Evolutionary conservation across 2,888 invertebrate species (phyloP), one percentile per base, ranked within the genome.

Genomic region (Lithophane ornitopus): DNA sequence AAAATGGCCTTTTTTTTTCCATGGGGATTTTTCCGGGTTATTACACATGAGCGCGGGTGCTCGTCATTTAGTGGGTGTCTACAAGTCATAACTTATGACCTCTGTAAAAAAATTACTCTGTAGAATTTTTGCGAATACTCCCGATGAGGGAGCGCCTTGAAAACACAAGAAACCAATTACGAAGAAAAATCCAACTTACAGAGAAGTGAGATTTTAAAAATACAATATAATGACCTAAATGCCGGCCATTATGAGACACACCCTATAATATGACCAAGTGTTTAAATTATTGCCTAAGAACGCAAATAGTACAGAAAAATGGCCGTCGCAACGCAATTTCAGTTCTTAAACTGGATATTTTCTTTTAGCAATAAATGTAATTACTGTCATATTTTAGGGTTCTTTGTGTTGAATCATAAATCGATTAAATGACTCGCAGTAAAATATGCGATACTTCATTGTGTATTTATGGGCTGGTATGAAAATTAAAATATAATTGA

Each of bases 261-360:
- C 85, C 78, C 78, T 65, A 44, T 82, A 87, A 86, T 84, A 72
- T 46, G 62, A 69, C 63, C 76, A 86, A 87, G 87, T 87, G 83
- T 85, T 89, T 83, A 84, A 89, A 91, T 91, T 89, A 90, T 84
- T 86, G 81, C 76, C 84, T 86, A 73, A 73, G 80, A 78, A 77
- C 81, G 78, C 85, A 90, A 91, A 89, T 89, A 90, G 82, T 89
- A 80, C 58, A 79, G 75, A 78, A 85, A 86, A 86, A 81, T 75
- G 52, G 63, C 49, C 63, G 77, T 66, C 73, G 63, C 78, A 78
- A 76, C 11, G 76, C 76, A 70, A 79, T 85, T 86, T 88, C 70
- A 75, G 69, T 77, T 59, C 78, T 76, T 52, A 68, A 75, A 76
- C 77, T 78, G 77, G 72, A 79, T 81, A 76, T 87, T 78, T 79